These are phyloP conservation scores for Trichogramma pretiosum DNA, from an alignment of 1,140 invertebrate genomes.

Conservation along the genomic window DNA sequence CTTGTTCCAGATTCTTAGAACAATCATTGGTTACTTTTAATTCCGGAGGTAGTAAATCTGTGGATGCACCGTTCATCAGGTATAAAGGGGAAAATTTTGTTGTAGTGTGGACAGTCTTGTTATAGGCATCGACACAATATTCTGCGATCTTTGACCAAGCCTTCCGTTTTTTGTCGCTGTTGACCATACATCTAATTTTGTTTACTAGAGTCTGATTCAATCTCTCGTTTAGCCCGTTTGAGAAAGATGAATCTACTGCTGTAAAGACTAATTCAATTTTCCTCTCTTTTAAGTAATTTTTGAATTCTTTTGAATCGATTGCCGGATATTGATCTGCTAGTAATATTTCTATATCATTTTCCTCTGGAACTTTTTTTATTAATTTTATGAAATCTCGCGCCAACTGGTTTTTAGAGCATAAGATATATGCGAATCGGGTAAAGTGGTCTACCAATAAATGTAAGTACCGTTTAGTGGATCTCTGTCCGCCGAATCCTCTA, in stretches of 20 bases:
- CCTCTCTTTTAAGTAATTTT: slow-evolving; percentile 11
- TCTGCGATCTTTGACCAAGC: slow-evolving; percentile 8
- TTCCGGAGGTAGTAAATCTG: slow-evolving; percentile 2
- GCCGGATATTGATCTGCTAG: slow-evolving; percentile 17
- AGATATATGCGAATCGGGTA: slow-evolving; percentile 29
- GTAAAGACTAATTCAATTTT: slow-evolving; percentile 15
- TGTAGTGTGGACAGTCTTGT: slow-evolving; percentile 5
- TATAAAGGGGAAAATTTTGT: slow-evolving; percentile 2
- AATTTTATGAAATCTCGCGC: slow-evolving; percentile 35
- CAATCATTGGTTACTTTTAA: slow-evolving; percentile 1
- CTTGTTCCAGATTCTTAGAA: too few relatives aligned
- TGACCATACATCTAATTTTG: slow-evolving; percentile 8
- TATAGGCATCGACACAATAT: slow-evolving; percentile 7
- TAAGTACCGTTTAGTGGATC: slow-evolving; percentile 30
- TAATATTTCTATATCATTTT: slow-evolving; percentile 23
- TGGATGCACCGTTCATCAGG: not conserved
- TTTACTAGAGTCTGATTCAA: slow-evolving; percentile 14
- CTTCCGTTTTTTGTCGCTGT: not conserved
- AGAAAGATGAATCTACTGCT: slow-evolving; percentile 11
- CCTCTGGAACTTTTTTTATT: slow-evolving; percentile 20
- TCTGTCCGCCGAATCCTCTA: slow-evolving; percentile 27
- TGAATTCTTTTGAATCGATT: slow-evolving; percentile 16
- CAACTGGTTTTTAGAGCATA: slow-evolving; percentile 31
- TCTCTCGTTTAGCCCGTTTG: slow-evolving; percentile 17
- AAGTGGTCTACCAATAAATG: slow-evolving; percentile 28